Evolutionary conservation across 2,888 invertebrate species (phyloP).

Genomic region (Amblyjoppa proteus): DNA sequence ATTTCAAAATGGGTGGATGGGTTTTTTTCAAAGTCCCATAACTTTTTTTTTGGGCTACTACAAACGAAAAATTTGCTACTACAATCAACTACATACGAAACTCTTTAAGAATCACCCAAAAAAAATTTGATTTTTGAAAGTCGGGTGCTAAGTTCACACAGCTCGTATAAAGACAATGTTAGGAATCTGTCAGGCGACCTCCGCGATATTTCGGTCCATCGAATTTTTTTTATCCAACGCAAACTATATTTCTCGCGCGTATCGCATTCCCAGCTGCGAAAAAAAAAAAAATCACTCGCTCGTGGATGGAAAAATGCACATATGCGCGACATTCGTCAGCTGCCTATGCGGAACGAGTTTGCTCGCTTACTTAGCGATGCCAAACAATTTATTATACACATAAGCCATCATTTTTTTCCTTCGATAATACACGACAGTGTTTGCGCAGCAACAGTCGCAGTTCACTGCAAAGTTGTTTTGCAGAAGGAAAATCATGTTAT

Average conservation of each 20-base stretch:
- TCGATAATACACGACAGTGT: background rate
- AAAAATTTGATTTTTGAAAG: too few species aligned
- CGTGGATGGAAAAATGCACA: too few species aligned
- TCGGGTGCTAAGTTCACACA: too few species aligned
- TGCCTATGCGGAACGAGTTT: background rate
- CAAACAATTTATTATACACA: background rate
- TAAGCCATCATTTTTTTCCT: background rate
- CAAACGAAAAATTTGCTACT: too few species aligned
- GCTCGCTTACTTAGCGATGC: background rate
- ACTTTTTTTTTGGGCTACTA: too few species aligned
- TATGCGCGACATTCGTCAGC: background rate
- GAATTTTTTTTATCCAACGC: background rate
- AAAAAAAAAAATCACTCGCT: too few species aligned
- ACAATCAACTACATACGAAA: too few species aligned
- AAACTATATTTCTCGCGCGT: background rate
- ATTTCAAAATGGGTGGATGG: too few species aligned
- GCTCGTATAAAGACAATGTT: constrained; percentile 4
- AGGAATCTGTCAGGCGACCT: constrained; percentile 20
- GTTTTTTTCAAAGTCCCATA: too few species aligned
- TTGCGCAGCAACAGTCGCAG: background rate
- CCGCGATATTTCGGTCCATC: constrained; percentile 40
- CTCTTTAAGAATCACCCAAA: too few species aligned
- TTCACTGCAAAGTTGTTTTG: background rate
- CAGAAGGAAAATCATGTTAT: background rate
- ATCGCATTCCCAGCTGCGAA: too few species aligned